phyloP scores from a whole-genome alignment of 2,797 vertebrate genomes.

The Hipposideros larvatus region DNA sequence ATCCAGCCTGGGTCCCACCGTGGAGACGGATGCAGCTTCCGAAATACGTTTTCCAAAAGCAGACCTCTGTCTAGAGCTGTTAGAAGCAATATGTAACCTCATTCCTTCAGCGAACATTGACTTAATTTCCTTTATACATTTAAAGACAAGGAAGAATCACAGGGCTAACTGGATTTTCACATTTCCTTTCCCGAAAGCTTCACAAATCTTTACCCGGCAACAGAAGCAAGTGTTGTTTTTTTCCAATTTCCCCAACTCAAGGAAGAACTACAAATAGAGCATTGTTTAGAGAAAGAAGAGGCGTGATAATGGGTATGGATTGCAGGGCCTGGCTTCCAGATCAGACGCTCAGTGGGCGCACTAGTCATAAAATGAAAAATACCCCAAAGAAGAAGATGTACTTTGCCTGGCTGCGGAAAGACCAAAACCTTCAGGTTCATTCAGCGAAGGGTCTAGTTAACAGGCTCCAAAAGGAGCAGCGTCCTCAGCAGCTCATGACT shows the following conservation, averaged over 20 bases:
- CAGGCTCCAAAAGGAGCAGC: background rate
- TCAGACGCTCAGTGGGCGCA: constrained; percentile 20
- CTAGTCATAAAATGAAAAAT: constrained; percentile 5
- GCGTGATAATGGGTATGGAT: background rate
- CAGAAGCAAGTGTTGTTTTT: constrained; percentile 19
- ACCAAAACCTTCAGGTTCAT: background rate
- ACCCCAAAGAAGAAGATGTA: constrained; percentile 6
- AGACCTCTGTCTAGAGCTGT: constrained; percentile 42
- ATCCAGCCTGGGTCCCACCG: background rate
- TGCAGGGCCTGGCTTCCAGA: background rate
- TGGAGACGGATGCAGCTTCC: too few relatives aligned
- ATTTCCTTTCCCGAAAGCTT: constrained; percentile 61
- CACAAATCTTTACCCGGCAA: constrained; percentile 60
- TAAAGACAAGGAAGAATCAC: constrained; percentile 59
- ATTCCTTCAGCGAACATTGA: constrained; percentile 25
- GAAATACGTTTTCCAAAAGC: background rate
- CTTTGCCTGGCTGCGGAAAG: constrained; percentile 15
- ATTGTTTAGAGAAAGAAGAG: background rate
- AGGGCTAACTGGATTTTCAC: constrained; percentile 53
- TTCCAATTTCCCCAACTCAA: background rate
- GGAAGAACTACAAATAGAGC: background rate
- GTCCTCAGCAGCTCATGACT: background rate
- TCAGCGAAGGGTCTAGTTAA: background rate
- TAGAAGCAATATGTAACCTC: background rate
- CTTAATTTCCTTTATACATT: constrained; percentile 66